These are phyloP conservation scores for Oryzias dopingdopingensis DNA, from an alignment of 2,797 vertebrate species.

Conservation along the genomic window DNA sequence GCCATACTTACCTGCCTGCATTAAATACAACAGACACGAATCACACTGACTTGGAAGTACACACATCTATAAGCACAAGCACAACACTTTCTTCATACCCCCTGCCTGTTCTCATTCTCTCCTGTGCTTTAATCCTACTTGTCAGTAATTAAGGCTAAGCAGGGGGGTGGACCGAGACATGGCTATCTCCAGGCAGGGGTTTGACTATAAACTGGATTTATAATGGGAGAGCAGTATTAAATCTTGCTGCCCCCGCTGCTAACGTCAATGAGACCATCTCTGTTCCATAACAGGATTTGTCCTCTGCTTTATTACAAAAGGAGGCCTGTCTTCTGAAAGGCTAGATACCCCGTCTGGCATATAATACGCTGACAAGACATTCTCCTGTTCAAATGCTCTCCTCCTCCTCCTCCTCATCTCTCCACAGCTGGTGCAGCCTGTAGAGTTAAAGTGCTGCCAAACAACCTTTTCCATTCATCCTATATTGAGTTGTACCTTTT, in stretches of 20 bases:
- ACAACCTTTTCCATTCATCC: constrained; percentile 33
- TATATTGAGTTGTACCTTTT: constrained; percentile 22
- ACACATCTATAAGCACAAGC: constrained; percentile 33
- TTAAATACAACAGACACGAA: constrained; percentile 33
- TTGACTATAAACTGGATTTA: constrained; percentile 90
- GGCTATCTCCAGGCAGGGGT: constrained; percentile 74
- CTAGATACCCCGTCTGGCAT: constrained; percentile 68
- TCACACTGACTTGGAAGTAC: constrained; percentile 24
- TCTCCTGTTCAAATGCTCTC: constrained; percentile 51
- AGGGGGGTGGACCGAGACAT: constrained; percentile 73
- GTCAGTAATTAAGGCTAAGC: constrained; percentile 89
- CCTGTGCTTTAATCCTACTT: constrained; percentile 91
- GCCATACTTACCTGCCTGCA: constrained; percentile 27
- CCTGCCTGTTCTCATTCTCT: constrained; percentile 56
- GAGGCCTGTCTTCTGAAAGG: constrained; percentile 79
- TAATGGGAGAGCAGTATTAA: constrained; percentile 86
- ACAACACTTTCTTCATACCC: constrained; percentile 34
- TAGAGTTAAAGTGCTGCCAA: constrained; percentile 21
- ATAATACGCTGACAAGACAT: constrained; percentile 76
- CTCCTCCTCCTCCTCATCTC: constrained; percentile 19
- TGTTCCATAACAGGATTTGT: constrained; percentile 87
- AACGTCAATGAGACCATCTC: constrained; percentile 83
- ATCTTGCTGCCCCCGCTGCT: constrained; percentile 82
- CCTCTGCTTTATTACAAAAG: constrained; percentile 86
- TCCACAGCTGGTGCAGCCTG: constrained; percentile 20